Conservation (phyloP, 2,797 vertebrate species). For the Clarias pachynema region DNA sequence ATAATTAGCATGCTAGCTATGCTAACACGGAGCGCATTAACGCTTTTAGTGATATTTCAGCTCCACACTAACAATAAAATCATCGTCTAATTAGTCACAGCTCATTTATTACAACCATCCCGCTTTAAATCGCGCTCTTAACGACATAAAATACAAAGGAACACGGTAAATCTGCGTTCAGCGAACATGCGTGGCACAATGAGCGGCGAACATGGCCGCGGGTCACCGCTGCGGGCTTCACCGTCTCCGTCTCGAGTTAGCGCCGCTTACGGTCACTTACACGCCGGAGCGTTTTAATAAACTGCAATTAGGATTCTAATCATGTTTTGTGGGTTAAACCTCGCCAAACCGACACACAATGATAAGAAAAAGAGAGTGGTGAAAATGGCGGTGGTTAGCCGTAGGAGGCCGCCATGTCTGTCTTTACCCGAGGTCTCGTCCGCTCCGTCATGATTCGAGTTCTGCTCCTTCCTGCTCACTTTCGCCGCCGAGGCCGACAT, state of each 20-base stretch:
- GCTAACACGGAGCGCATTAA: slow-evolving; percentile 6
- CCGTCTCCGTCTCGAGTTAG: background rate
- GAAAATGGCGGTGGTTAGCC: slow-evolving; percentile 80
- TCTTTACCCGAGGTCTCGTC: slow-evolving; percentile 95
- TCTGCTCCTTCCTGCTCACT: slow-evolving; percentile 99
- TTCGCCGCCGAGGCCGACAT: slow-evolving; percentile 97
- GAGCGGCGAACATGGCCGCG: slow-evolving; percentile 35
- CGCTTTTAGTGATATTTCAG: background rate
- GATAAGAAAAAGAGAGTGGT: slow-evolving; percentile 59
- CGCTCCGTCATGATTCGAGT: slow-evolving; percentile 98
- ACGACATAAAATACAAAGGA: background rate
- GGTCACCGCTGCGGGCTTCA: slow-evolving; percentile 30
- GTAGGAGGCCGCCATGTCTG: slow-evolving; percentile 79
- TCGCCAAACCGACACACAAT: background rate
- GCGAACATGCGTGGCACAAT: slow-evolving; percentile 45
- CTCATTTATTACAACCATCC: accelerated
- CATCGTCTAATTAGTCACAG: accelerated
- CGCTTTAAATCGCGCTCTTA: background rate
- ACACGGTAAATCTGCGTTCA: background rate
- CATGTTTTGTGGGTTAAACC: accelerated
- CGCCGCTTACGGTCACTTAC: background rate
- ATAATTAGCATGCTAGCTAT: slow-evolving; percentile 27
- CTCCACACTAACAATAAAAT: background rate
- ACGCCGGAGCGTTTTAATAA: background rate
- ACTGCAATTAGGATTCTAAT: background rate